A percentile compares a stretch with the other conserved stretches of the same genome.
Conservation (phyloP, 1,140 invertebrate genomes). For the Tetramorium alpestre region DNA sequence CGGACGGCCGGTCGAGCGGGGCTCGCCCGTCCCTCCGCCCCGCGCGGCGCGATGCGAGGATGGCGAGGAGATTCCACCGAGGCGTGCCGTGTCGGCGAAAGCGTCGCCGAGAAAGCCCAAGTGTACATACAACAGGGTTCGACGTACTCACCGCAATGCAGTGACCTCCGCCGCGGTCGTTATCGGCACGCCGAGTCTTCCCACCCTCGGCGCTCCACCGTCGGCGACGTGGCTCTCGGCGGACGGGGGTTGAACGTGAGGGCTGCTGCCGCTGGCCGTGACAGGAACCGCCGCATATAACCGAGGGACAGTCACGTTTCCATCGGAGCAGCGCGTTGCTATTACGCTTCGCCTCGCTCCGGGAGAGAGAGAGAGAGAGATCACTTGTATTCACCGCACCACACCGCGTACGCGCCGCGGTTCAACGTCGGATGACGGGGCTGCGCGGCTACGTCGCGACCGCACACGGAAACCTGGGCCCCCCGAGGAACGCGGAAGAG, state of each 20-base stretch:
- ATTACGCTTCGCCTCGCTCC: not conserved
- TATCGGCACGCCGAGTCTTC: constrained; percentile 72
- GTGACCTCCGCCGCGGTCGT: constrained; percentile 69
- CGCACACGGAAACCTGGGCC: constrained; percentile 1
- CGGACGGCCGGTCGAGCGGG: not conserved
- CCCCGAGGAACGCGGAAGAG: constrained; percentile 60
- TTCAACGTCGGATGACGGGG: constrained; percentile 15
- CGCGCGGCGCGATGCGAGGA: not conserved
- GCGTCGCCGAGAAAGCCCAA: constrained; percentile 1
- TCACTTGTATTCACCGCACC: constrained; percentile 65
- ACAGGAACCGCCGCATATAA: constrained; percentile 77
- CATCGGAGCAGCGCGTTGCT: constrained; percentile 56
- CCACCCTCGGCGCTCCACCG: constrained; percentile 52
- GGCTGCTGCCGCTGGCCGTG: constrained; percentile 57
- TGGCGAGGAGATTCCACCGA: not conserved
- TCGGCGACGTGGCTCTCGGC: constrained; percentile 66
- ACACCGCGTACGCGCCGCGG: constrained; percentile 26
- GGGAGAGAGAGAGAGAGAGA: not conserved
- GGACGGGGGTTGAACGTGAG: constrained; percentile 76
- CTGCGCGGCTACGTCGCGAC: constrained; percentile 20
- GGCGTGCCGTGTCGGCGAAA: not conserved
- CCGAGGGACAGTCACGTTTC: constrained; percentile 70
- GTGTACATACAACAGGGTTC: constrained; percentile 16
- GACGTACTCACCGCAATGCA: constrained; percentile 79
- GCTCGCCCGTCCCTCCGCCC: not conserved